phyloP scores from a whole-genome alignment of 2,888 invertebrate genomes.

The Zaprionus bogoriensis region DNA sequence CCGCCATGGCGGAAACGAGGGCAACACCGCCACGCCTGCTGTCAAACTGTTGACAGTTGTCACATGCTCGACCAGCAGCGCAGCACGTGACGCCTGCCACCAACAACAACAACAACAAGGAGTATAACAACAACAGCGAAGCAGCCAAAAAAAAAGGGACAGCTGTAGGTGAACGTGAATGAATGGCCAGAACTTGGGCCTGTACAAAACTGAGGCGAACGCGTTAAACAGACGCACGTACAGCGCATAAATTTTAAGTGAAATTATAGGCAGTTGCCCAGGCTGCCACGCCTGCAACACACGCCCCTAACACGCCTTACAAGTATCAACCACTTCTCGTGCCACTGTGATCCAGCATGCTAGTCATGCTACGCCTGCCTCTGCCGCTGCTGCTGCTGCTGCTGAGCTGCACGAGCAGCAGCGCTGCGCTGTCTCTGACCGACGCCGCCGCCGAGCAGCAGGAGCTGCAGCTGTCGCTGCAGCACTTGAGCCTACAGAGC shows the following conservation, averaged over 20 bases:
- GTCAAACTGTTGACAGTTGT: conserved; percentile 77
- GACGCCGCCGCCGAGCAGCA: conserved; percentile 57
- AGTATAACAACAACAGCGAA: not conserved
- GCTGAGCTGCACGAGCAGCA: conserved; percentile 18
- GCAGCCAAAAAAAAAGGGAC: conserved; percentile 6
- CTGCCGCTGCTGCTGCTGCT: conserved; percentile 18
- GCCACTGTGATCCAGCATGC: conserved; percentile 44
- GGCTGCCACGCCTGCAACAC: conserved; percentile 10
- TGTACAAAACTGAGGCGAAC: conserved; percentile 57
- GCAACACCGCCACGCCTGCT: conserved; percentile 46
- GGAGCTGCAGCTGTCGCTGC: conserved; percentile 60
- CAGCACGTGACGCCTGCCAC: conserved; percentile 58
- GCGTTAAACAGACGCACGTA: conserved; percentile 72
- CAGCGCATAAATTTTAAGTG: conserved; percentile 73
- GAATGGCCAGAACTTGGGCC: conserved; percentile 47
- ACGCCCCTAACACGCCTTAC: conserved; percentile 25
- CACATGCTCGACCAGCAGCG: conserved; percentile 67
- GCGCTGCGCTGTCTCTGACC: conserved; percentile 22
- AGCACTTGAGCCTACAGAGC: conserved; percentile 74
- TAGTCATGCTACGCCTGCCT: conserved; percentile 32
- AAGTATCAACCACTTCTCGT: not conserved
- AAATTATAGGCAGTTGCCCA: conserved; percentile 58
- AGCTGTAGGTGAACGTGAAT: conserved; percentile 53
- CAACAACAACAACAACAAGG: not conserved
- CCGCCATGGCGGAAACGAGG: conserved; percentile 51